phyloP scores from a whole-genome alignment of 2,113 vertebrate species.

The Dendrocopos noguchii region DNA sequence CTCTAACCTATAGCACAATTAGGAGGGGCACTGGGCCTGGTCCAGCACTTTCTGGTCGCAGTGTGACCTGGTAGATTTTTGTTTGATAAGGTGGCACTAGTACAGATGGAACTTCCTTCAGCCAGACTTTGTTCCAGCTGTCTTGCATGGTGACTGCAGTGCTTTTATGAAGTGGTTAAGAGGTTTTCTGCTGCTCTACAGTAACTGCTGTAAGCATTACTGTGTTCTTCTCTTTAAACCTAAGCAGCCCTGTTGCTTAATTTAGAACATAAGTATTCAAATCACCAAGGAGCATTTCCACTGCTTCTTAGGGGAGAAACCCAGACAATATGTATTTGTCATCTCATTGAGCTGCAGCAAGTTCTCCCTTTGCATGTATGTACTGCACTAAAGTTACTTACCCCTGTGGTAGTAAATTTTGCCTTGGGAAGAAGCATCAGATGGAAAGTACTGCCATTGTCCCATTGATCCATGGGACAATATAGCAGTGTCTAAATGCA shows the following conservation, averaged over 20 bases:
- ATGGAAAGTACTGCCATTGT: background rate
- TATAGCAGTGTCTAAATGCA: background rate
- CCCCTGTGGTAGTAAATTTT: background rate
- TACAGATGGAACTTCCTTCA: background rate
- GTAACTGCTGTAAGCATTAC: background rate
- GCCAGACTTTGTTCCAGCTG: background rate
- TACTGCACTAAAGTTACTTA: background rate
- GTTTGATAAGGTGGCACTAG: background rate
- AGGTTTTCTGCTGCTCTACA: background rate
- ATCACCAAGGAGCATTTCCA: background rate
- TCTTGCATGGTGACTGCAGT: background rate
- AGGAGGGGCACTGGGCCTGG: background rate
- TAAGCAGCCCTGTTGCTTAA: background rate
- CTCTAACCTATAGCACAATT: background rate
- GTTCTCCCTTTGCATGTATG: background rate
- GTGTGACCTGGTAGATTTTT: background rate
- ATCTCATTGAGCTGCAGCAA: background rate
- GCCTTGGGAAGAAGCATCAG: background rate
- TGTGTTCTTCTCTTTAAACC: background rate
- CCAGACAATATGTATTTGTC: background rate
- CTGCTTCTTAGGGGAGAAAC: background rate
- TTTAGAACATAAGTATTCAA: background rate
- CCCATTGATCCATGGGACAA: background rate
- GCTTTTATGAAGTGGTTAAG: background rate
- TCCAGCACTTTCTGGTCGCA: background rate